These are phyloP conservation scores for Champsocephalus gunnari DNA, from an alignment of 2,797 vertebrate genomes.

Conservation along the genomic window DNA sequence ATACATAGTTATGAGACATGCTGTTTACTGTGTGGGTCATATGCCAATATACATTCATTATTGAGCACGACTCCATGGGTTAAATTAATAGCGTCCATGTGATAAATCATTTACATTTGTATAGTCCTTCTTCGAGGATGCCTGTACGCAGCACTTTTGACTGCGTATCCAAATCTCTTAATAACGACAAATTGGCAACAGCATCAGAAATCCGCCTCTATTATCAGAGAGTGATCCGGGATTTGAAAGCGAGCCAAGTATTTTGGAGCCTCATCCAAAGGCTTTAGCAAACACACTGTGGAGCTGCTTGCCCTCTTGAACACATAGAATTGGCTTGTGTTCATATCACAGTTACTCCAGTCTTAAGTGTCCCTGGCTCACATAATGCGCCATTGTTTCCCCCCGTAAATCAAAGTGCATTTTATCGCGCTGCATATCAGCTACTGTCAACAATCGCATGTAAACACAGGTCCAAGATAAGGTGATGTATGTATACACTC, in stretches of 20 bases:
- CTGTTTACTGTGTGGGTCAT: conserved; percentile 73
- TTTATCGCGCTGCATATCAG: conserved; percentile 42
- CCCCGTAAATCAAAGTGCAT: conserved; percentile 43
- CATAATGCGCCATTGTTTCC: conserved; percentile 44
- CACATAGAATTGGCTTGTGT: conserved; percentile 53
- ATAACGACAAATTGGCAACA: conserved; percentile 51
- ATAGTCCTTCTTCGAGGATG: not conserved
- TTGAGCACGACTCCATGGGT: conserved; percentile 64
- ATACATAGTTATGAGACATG: conserved; percentile 74
- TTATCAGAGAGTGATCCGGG: conserved; percentile 58
- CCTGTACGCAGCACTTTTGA: conserved; percentile 23
- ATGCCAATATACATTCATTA: conserved; percentile 74
- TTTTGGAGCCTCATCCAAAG: conserved; percentile 57
- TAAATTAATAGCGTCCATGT: conserved; percentile 62
- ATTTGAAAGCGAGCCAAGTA: conserved; percentile 54
- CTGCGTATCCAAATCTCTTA: conserved; percentile 45
- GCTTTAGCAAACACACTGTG: conserved; percentile 57
- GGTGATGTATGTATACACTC: not conserved
- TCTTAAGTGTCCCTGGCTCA: conserved; percentile 50
- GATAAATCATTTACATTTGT: conserved; percentile 58
- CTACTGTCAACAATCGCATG: conserved; percentile 33
- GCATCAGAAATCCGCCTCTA: conserved; percentile 52
- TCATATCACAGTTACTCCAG: conserved; percentile 53
- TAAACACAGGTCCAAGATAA: conserved; percentile 43
- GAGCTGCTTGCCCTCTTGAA: conserved; percentile 50